Percentiles rank a stretch among this genome's conserved stretches.
Conservation (phyloP, 2,113 vertebrate genomes). For the Falcunculus frontatus region DNA sequence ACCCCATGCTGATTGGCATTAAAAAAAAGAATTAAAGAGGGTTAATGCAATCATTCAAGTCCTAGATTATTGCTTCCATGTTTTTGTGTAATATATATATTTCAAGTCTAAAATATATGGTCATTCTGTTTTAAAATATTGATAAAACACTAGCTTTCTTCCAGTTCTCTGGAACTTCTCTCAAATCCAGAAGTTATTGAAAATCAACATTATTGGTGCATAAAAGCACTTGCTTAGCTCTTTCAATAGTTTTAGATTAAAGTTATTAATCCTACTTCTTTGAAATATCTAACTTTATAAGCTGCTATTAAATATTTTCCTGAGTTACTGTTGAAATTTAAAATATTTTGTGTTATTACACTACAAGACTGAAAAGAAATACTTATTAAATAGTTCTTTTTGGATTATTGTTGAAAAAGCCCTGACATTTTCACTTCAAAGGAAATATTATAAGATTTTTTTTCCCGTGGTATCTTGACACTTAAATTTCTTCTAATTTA, state of each 20-base stretch:
- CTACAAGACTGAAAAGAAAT: background rate
- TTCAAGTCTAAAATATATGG: background rate
- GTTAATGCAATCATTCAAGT: background rate
- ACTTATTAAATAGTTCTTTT: background rate
- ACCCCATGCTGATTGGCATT: background rate
- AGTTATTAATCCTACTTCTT: background rate
- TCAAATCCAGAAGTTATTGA: background rate
- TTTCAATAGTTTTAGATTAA: background rate
- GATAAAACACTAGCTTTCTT: background rate
- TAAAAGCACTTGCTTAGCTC: background rate
- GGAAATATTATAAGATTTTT: background rate
- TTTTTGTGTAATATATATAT: background rate
- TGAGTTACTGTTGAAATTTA: background rate
- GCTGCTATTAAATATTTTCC: background rate
- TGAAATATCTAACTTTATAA: background rate
- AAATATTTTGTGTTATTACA: background rate
- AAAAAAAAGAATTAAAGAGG: background rate
- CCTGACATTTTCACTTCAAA: background rate
- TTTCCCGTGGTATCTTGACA: background rate
- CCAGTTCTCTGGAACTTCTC: background rate
- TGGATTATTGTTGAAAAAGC: background rate
- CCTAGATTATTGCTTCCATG: background rate
- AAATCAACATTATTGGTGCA: background rate
- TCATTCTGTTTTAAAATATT: background rate
- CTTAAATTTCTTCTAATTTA: background rate